Conservation (phyloP, 2,888 invertebrate genomes). For the Eulithis testata region DNA sequence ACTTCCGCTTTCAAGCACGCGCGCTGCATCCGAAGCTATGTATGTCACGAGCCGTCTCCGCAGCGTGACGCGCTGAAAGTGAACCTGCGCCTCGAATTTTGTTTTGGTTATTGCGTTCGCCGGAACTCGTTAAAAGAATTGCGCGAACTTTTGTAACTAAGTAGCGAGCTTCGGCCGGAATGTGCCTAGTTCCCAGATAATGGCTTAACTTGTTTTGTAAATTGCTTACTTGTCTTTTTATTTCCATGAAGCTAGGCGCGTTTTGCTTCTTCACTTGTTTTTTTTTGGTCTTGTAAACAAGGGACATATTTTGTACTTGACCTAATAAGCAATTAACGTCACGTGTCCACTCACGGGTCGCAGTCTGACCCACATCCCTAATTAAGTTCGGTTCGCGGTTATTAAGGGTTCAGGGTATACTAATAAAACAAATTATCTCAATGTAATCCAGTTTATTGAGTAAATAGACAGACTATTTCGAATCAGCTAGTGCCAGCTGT, state of each 20-base stretch:
- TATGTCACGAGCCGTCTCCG: conserved; percentile 54
- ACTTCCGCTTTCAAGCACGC: conserved; percentile 80
- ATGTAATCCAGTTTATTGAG: conserved; percentile 42
- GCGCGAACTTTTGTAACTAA: conserved; percentile 39
- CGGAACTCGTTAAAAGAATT: conserved; percentile 38
- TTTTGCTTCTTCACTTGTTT: neutral
- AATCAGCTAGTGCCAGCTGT: neutral
- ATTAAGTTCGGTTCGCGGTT: conserved; percentile 30
- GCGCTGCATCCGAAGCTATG: conserved; percentile 68
- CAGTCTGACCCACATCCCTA: conserved; percentile 37
- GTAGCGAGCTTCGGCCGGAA: conserved; percentile 31
- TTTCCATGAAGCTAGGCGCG: neutral
- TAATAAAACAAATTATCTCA: conserved; percentile 38
- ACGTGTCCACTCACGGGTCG: conserved; percentile 18
- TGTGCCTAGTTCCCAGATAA: conserved; percentile 34
- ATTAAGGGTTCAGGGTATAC: conserved; percentile 29
- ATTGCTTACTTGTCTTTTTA: conserved; percentile 17
- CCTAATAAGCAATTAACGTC: conserved; percentile 37
- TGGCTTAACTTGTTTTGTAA: conserved; percentile 35
- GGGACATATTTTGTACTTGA: conserved; percentile 30
- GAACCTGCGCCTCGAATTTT: conserved; percentile 24
- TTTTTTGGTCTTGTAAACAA: conserved; percentile 23
- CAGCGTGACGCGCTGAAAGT: conserved; percentile 20
- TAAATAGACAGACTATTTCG: conserved; percentile 32
- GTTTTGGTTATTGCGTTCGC: conserved; percentile 36